Evolutionary conservation across 2,113 vertebrate genomes (phyloP).

Genomic region (Condylura cristata): DNA sequence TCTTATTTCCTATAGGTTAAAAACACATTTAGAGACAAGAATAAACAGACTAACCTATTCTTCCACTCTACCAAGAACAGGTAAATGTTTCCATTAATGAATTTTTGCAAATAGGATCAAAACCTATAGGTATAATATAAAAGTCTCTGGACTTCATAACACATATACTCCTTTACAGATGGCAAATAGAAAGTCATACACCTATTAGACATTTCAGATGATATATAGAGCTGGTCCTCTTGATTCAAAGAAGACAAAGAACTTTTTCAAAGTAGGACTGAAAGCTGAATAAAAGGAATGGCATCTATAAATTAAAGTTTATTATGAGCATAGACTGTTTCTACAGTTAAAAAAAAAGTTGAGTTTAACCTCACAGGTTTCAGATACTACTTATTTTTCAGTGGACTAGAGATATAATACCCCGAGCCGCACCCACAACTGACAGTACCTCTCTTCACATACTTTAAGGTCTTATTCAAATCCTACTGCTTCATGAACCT

Average conservation of each 20-base stretch:
- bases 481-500: neutral
- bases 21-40: constrained; percentile 60
- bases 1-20: constrained; percentile 63
- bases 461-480: neutral
- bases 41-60: constrained; percentile 53
- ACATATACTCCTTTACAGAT: neutral
- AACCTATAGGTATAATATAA: constrained; percentile 58
- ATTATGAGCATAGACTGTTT: neutral
- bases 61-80: constrained; percentile 45
- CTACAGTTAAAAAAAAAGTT: neutral
- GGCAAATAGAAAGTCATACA: neutral
- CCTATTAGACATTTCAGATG: neutral
- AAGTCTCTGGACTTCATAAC: constrained; percentile 21
- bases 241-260: neutral
- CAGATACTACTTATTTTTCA: constrained; percentile 36
- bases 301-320: neutral
- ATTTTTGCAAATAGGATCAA: constrained; percentile 65
- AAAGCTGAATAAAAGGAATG: constrained; percentile 27
- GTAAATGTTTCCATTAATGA: constrained; percentile 65
- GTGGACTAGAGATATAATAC: neutral
- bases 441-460: neutral
- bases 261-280: neutral
- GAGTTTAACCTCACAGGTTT: constrained; percentile 17
- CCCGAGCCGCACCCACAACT: too few relatives aligned
- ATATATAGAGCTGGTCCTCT: neutral